A percentile compares a stretch with the other conserved stretches of the same genome.
Conservation (phyloP, 2,113 vertebrate species). For the Nestor notabilis region DNA sequence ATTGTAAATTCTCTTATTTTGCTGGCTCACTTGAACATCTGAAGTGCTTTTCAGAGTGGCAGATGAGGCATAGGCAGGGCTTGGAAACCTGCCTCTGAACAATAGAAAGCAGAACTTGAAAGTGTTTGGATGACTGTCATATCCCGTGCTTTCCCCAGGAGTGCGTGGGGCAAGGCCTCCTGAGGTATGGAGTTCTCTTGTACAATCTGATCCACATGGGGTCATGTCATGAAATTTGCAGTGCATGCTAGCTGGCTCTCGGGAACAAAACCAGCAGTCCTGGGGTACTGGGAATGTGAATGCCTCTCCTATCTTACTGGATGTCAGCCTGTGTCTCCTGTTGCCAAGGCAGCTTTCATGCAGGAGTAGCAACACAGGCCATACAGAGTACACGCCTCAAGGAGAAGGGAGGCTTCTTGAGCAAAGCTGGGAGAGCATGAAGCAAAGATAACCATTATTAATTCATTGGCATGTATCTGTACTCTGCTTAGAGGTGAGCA, state of each 20-base stretch:
- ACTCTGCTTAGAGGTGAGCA: background rate
- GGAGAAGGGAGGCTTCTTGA: background rate
- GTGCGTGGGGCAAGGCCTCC: background rate
- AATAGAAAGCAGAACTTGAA: background rate
- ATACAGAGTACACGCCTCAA: rapidly evolving
- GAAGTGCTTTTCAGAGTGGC: background rate
- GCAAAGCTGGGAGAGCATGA: rapidly evolving
- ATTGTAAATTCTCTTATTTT: background rate
- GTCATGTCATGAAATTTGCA: background rate
- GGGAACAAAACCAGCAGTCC: background rate
- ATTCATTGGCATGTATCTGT: background rate
- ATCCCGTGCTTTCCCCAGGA: background rate
- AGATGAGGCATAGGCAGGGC: background rate
- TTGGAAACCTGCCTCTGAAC: background rate
- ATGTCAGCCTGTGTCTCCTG: rapidly evolving
- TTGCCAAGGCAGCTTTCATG: background rate
- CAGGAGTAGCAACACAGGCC: too few species aligned
- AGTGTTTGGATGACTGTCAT: background rate
- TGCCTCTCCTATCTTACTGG: background rate
- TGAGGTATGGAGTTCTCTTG: background rate
- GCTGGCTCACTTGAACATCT: background rate
- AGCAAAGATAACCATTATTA: background rate
- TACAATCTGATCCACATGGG: rapidly evolving
- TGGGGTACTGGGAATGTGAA: background rate
- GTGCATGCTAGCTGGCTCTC: background rate